Evolutionary conservation across 2,113 vertebrate genomes (phyloP), one percentile per base, ranked within the genome.

Genomic region (Synchiropus splendidus): DNA sequence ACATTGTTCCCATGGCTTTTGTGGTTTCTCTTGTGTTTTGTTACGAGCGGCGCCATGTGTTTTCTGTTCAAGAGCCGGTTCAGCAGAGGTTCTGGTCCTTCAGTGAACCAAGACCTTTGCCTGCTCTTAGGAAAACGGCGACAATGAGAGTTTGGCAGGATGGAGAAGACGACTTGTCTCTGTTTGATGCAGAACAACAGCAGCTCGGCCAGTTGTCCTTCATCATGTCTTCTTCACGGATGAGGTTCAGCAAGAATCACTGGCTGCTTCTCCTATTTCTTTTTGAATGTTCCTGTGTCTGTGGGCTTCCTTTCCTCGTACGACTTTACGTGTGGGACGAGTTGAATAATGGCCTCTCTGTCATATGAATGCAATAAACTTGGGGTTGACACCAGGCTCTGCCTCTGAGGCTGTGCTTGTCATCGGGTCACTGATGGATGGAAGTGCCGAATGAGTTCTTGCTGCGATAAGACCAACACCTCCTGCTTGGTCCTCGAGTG

Each of bases 31-130:
- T 59, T 67, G 55, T 75, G 74, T 63, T 74, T 71, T 66, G 72
- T 75, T 76, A 77, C 42, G 58, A 58, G 56, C 39, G 47, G 51
- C 65, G 58, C 60, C 69, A 64, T 79, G 66, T 70, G 61, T 40
- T 74, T 75, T 43, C 56, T 76, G 64, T 79, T 76, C 70, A 62
- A 54, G 64, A 61, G 59, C 61, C 47, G 56, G 47, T 63, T 42
- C 36, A 5, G 52, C 59, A 64, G 55, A 78, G 44, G 58, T 70
- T 58, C 72, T 77, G 21, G 21, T 27, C 21, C 4, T 27, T 8
- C 21, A 27, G 21, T 4, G 8, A 27, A 27, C 33, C 46, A 57
- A 39, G 40, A 51, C 36, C 31, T 58, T 70, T 52, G 39, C 56
- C 41, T 57, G 47, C 54, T 56, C 40, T 39, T 54, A 31, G 44